phyloP scores from a whole-genome alignment of 37 sponge, comb jelly and placozoan genomes.

The Halisarca cf. caerulea region DNA sequence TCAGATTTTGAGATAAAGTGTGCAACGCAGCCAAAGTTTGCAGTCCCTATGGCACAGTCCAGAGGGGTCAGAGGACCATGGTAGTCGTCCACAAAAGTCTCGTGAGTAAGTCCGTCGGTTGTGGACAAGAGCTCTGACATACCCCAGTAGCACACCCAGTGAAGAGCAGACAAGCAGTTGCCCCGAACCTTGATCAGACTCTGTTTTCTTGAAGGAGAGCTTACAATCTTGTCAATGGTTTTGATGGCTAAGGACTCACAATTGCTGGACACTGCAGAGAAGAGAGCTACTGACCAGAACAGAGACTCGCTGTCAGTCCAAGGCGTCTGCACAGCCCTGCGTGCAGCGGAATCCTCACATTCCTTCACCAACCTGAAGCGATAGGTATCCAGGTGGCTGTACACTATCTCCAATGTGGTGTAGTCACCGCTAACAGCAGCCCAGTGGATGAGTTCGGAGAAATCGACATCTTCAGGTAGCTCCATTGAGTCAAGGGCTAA shows the following conservation, averaged over 20 bases:
- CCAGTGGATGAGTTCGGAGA: not conserved
- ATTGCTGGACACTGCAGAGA: not conserved
- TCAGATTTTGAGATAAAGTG: not conserved
- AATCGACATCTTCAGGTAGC: not conserved
- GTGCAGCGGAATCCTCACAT: no score
- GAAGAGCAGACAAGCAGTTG: constrained; percentile 8
- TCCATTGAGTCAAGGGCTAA: not conserved
- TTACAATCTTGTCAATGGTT: constrained; percentile 8
- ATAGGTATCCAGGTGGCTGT: not conserved
- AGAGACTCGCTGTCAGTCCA: constrained; percentile 24
- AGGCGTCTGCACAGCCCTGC: constrained; percentile 2
- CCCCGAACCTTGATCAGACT: not conserved
- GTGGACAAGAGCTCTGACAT: constrained; percentile 37
- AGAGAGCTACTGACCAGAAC: constrained; percentile 13
- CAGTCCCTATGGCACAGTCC: constrained; percentile 14
- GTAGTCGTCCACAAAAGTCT: not conserved
- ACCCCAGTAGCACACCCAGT: constrained; percentile 75
- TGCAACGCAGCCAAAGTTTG: not conserved
- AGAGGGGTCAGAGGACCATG: constrained; percentile 2
- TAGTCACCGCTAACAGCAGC: constrained; percentile 1
- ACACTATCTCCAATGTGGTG: not conserved
- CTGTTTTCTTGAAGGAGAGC: not conserved
- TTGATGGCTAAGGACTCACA: not conserved
- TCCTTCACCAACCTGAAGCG: not conserved
- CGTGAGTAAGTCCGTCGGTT: not conserved